Evolutionary conservation across 2,797 vertebrate genomes (phyloP).

Genomic region (Synaphobranchus kaupii): DNA sequence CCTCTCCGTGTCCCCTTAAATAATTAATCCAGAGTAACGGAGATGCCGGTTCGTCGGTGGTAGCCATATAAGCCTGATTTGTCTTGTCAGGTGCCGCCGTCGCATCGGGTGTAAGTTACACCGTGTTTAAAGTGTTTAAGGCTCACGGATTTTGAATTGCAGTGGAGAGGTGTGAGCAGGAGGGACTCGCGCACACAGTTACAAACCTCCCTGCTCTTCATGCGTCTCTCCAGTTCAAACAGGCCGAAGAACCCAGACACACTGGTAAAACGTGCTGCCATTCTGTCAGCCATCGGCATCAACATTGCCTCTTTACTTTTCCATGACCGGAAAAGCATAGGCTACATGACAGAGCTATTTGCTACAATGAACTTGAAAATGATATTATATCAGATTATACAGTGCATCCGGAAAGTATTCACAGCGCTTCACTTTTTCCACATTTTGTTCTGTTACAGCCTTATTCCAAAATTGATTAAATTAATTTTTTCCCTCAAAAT

Average conservation of each 20-base stretch:
- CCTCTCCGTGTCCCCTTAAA: slow-evolving; percentile 37
- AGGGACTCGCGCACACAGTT: neutral
- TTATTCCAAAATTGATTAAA: too few relatives aligned
- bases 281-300: neutral
- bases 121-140: neutral
- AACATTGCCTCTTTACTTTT: neutral
- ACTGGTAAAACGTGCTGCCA: neutral
- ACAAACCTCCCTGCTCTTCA: neutral
- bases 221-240: neutral
- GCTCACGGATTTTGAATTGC: neutral
- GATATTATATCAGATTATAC: neutral
- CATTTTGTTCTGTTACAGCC: too few relatives aligned
- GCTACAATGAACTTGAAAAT: neutral
- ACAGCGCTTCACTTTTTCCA: too few relatives aligned
- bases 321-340: neutral
- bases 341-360: neutral
- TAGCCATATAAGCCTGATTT: neutral
- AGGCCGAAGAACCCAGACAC: neutral
- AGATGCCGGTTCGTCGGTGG: neutral
- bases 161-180: slow-evolving; percentile 1
- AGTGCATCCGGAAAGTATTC: too few relatives aligned
- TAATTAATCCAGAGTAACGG: slow-evolving; percentile 30
- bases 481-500: too few relatives aligned
- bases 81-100: slow-evolving; percentile 1
- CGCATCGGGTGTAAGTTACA: neutral